A percentile compares a stretch with the other conserved stretches of the same genome.
Conservation (phyloP, 2,888 invertebrate species). For the Diplazon laetatorius region DNA sequence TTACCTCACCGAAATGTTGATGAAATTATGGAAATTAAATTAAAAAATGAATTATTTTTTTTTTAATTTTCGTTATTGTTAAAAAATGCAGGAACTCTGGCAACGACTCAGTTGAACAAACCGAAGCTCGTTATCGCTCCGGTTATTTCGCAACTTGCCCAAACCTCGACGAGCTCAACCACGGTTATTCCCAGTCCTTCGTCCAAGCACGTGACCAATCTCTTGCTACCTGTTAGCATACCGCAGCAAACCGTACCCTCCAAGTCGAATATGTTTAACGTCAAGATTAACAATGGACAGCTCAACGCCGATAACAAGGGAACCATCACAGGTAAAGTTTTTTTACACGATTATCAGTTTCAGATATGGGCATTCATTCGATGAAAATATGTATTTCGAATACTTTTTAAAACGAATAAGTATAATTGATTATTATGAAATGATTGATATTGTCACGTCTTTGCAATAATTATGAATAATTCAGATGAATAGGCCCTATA, state of each 20-base stretch:
- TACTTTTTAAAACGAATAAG: too few species aligned
- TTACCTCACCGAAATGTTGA: too few species aligned
- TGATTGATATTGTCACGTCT: too few species aligned
- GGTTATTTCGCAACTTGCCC: constrained; percentile 77
- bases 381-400: too few species aligned
- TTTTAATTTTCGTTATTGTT: constrained; percentile 1
- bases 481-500: too few species aligned
- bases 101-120: constrained; percentile 75
- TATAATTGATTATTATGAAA: too few species aligned
- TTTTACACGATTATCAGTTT: background rate
- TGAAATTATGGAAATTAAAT: too few species aligned
- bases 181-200: constrained; percentile 73
- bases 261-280: constrained; percentile 86
- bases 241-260: constrained; percentile 77
- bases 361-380: too few species aligned
- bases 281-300: constrained; percentile 88
- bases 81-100: constrained; percentile 70
- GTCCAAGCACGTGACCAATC: constrained; percentile 79
- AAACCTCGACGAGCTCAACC: constrained; percentile 73
- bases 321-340: constrained; percentile 85
- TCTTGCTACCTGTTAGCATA: constrained; percentile 78
- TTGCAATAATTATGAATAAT: too few species aligned
- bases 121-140: constrained; percentile 79
- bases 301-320: constrained; percentile 86
- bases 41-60: background rate